phyloP scores from a whole-genome alignment of 2,113 vertebrate species.

The Callopanchax toddi region DNA sequence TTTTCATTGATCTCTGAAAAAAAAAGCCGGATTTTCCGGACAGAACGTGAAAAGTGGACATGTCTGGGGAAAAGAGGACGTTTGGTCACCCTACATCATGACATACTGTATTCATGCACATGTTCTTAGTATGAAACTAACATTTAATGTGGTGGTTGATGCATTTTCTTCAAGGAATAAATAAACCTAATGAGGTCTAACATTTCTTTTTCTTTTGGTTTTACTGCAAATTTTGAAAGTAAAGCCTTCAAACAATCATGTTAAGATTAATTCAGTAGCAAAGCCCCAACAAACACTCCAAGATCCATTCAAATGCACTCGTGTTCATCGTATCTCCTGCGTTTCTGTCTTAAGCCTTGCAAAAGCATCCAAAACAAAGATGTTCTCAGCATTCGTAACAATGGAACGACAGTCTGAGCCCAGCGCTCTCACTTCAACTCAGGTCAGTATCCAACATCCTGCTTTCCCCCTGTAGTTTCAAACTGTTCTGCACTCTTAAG shows the following conservation, averaged over 20 bases:
- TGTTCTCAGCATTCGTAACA: slow-evolving; percentile 53
- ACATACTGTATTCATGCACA: too few species aligned
- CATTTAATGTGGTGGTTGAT: too few species aligned
- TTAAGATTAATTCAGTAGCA: not conserved
- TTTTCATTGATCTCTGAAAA: too few species aligned
- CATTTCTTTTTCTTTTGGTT: not conserved
- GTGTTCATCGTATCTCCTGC: slow-evolving; percentile 40
- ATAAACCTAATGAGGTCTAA: too few species aligned
- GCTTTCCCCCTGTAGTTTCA: slow-evolving; percentile 39
- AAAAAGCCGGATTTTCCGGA: too few species aligned
- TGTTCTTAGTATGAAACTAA: too few species aligned
- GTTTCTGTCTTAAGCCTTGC: slow-evolving; percentile 42
- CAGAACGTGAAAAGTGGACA: too few species aligned
- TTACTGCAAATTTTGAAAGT: not conserved
- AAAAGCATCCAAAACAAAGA: slow-evolving; percentile 66
- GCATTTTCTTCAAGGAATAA: too few species aligned
- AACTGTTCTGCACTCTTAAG: slow-evolving; percentile 64
- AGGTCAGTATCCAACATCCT: slow-evolving; percentile 70
- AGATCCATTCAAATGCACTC: slow-evolving; percentile 35
- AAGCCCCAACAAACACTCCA: slow-evolving; percentile 6
- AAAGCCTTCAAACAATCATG: too few species aligned
- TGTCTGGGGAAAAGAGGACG: too few species aligned
- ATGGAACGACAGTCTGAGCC: slow-evolving; percentile 40
- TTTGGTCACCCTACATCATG: too few species aligned
- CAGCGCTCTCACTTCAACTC: slow-evolving; percentile 60